These are phyloP conservation scores for Pilophorus perplexus DNA, from an alignment of 2,888 invertebrate species.

Conservation along the genomic window DNA sequence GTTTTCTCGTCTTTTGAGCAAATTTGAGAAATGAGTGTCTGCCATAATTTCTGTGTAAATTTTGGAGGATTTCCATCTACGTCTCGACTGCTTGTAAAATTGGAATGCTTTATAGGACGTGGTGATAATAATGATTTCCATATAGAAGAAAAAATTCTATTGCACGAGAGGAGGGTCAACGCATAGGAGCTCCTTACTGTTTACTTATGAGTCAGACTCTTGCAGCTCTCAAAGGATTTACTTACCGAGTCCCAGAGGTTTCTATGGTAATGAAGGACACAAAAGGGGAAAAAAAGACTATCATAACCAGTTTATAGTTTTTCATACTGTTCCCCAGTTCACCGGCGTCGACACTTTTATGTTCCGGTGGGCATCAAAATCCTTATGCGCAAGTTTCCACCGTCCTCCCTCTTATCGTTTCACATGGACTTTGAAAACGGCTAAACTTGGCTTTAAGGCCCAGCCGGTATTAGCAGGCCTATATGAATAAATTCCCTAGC, in stretches of 20 bases:
- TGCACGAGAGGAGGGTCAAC: constrained; percentile 27
- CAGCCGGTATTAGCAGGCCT: constrained; percentile 2
- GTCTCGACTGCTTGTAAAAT: too few species aligned
- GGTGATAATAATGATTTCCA: too few species aligned
- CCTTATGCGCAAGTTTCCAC: not conserved
- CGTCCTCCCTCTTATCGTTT: too few species aligned
- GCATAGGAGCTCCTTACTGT: not conserved
- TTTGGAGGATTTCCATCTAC: too few species aligned
- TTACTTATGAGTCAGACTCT: constrained; percentile 21
- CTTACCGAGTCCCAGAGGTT: constrained; percentile 5
- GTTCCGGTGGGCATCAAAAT: not conserved
- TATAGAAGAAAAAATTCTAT: too few species aligned
- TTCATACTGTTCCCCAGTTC: constrained; percentile 16
- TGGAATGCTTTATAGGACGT: too few species aligned
- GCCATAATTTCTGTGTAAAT: too few species aligned
- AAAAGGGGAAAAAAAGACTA: constrained; percentile 3
- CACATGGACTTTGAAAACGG: not conserved
- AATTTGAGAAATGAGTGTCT: too few species aligned
- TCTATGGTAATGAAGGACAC: constrained; percentile 22
- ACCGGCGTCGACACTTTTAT: constrained; percentile 16
- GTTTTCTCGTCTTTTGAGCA: too few species aligned
- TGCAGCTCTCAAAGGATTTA: constrained; percentile 13
- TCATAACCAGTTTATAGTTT: constrained; percentile 29
- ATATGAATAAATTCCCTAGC: constrained; percentile 10
- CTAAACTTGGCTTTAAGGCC: not conserved